Conservation (phyloP, 2,888 invertebrate species). For the Xestia rhomboidea region DNA sequence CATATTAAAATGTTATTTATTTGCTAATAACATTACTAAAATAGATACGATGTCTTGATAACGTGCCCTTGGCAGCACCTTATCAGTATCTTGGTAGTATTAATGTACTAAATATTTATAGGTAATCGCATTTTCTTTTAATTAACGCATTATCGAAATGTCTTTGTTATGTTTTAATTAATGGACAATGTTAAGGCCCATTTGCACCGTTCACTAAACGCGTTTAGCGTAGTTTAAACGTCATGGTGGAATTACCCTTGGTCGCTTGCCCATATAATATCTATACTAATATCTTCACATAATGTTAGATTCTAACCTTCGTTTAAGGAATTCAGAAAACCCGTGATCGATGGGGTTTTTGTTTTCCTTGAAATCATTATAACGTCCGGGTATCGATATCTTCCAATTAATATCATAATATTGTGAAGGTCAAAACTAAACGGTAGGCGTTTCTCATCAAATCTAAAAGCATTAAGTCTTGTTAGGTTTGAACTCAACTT, state of each 20-base stretch:
- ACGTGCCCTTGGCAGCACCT: constrained; percentile 25
- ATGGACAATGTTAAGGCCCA: neutral
- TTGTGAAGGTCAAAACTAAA: neutral
- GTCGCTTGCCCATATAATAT: neutral
- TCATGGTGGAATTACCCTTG: neutral
- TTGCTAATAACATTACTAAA: constrained; percentile 22
- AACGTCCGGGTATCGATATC: neutral
- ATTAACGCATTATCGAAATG: constrained; percentile 19
- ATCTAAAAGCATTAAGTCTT: neutral
- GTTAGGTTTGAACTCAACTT: neutral
- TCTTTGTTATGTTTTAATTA: constrained; percentile 33
- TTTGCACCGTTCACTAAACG: neutral
- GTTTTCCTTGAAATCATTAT: neutral
- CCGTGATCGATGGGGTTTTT: no score
- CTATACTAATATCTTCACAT: no score
- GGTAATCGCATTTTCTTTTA: constrained; percentile 26
- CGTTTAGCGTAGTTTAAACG: neutral
- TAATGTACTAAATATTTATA: constrained; percentile 38
- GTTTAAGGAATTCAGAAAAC: neutral
- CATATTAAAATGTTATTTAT: constrained; percentile 16
- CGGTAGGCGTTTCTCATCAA: neutral
- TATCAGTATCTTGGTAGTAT: constrained; percentile 22
- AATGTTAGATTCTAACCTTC: neutral
- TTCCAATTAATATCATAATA: constrained; percentile 5
- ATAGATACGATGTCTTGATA: constrained; percentile 33